Percentiles rank a stretch among this genome's conserved stretches.
phyloP scores from a whole-genome alignment of 2,113 vertebrate species.

The Psettodes erumei region DNA sequence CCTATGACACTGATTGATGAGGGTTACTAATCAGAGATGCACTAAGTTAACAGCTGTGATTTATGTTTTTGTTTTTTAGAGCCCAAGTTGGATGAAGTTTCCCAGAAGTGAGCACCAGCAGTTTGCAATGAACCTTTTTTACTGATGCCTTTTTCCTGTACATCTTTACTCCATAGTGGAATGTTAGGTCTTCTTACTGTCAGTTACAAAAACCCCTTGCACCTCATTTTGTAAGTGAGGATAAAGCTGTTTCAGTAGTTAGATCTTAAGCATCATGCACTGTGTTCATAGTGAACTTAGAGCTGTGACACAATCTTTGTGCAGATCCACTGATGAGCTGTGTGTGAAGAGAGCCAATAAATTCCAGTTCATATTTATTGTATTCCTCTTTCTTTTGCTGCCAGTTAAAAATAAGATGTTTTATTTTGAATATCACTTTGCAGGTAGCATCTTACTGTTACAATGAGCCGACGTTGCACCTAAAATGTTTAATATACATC shows the following conservation, averaged over 20 bases:
- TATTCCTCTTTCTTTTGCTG: neutral
- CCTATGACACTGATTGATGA: no score
- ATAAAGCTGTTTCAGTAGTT: constrained; percentile 9
- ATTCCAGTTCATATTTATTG: constrained; percentile 21
- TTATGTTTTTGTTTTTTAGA: constrained; percentile 66
- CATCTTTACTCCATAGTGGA: constrained; percentile 9
- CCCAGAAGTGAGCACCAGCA: constrained; percentile 69
- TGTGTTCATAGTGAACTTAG: constrained; percentile 5
- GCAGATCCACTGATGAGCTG: neutral
- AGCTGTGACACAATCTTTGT: constrained; percentile 50
- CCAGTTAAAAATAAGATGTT: neutral
- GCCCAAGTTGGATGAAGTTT: constrained; percentile 76
- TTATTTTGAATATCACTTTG: neutral
- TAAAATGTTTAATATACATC: no score
- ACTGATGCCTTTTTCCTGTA: constrained; percentile 12
- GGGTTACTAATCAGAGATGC: neutral
- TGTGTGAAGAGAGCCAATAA: constrained; percentile 47
- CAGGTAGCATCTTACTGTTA: neutral
- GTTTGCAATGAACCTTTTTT: constrained; percentile 12
- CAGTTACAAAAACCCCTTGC: constrained; percentile 2
- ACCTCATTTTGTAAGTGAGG: constrained; percentile 5
- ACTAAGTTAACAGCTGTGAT: neutral
- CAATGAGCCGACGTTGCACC: neutral
- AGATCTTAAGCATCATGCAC: no score
- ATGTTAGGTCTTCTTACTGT: constrained; percentile 4